These are phyloP conservation scores for Molanna angustata DNA, from an alignment of 2,888 invertebrate species.

Conservation along the genomic window DNA sequence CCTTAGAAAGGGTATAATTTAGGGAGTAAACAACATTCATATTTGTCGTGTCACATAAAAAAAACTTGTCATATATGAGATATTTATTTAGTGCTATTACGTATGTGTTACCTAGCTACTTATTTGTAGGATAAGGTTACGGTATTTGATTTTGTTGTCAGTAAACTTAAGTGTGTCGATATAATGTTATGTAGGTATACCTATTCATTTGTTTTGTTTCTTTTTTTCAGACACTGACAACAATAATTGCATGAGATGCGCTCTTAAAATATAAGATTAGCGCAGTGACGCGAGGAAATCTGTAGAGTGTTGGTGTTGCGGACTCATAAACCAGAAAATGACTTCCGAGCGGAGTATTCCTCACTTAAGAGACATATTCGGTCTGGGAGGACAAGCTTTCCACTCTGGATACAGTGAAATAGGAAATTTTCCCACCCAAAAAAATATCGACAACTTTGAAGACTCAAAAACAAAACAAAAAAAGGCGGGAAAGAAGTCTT, in stretches of 20 bases:
- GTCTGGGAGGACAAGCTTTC: constrained; percentile 56
- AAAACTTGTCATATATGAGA: no score
- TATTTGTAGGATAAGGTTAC: no score
- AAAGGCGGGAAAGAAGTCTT: constrained; percentile 54
- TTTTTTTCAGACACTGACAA: constrained; percentile 1
- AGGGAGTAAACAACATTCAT: no score
- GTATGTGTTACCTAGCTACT: no score
- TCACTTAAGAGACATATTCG: constrained; percentile 72
- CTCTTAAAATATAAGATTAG: background rate
- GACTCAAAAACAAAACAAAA: constrained; percentile 50
- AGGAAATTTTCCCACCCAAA: constrained; percentile 35
- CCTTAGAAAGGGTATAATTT: no score
- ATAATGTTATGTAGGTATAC: no score
- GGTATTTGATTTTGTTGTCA: no score
- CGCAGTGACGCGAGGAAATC: background rate
- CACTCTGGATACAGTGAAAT: constrained; percentile 41
- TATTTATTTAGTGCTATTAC: no score
- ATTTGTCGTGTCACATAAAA: no score
- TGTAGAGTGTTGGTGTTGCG: constrained; percentile 5
- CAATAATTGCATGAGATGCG: background rate
- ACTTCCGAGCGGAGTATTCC: constrained; percentile 73
- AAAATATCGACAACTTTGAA: constrained; percentile 35
- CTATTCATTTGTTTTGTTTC: constrained; percentile 1
- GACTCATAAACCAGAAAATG: constrained; percentile 41
- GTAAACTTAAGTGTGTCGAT: no score